These are phyloP conservation scores for Gavia stellata DNA, from an alignment of 2,113 vertebrate species.

Conservation along the genomic window DNA sequence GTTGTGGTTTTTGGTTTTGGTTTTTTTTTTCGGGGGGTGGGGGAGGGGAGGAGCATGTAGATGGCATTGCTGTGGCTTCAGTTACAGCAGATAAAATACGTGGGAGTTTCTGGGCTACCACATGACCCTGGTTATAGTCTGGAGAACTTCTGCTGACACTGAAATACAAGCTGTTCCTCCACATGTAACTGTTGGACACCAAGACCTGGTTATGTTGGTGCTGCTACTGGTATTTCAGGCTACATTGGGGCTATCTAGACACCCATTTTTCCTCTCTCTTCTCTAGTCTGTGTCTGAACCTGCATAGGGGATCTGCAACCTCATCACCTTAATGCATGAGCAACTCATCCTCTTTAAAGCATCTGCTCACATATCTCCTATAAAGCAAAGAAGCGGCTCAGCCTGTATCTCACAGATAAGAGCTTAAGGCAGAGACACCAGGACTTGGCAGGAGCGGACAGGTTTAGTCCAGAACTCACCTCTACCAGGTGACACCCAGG, in stretches of 20 bases:
- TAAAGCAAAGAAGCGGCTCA: background rate
- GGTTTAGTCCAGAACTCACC: background rate
- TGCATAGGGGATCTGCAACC: no score
- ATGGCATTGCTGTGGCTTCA: background rate
- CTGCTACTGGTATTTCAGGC: background rate
- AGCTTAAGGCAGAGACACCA: background rate
- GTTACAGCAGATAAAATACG: background rate
- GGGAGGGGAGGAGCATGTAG: rapidly evolving
- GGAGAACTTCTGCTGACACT: background rate
- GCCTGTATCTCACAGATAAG: background rate
- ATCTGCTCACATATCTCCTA: background rate
- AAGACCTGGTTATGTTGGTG: background rate
- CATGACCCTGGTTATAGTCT: background rate
- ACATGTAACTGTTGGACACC: background rate
- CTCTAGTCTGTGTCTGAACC: background rate
- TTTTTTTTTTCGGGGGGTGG: rapidly evolving
- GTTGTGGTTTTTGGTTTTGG: background rate
- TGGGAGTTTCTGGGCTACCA: background rate
- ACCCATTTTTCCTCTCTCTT: background rate
- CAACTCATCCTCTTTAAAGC: background rate
- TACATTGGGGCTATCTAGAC: background rate
- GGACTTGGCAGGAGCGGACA: background rate
- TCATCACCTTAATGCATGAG: background rate
- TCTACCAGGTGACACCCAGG: background rate
- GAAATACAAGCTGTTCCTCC: background rate